These are phyloP conservation scores for Epizoanthus fatuus DNA, from an alignment of 92 coral and sea anemone species.

Conservation along the genomic window DNA sequence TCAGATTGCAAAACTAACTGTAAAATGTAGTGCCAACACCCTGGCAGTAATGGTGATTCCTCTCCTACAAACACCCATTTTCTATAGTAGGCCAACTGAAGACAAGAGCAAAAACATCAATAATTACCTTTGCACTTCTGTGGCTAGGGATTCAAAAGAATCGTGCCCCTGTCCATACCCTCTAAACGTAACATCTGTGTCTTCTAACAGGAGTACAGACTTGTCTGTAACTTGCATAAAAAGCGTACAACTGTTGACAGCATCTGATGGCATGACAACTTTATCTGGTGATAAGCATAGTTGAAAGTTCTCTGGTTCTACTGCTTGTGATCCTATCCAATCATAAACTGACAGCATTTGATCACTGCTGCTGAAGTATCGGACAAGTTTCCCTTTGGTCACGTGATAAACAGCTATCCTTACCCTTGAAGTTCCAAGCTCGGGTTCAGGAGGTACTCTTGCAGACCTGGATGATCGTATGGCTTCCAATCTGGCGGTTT, in stretches of 20 bases:
- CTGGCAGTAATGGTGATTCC: neutral
- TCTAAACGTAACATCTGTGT: conserved; percentile 36
- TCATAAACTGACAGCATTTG: conserved; percentile 54
- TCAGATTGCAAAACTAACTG: neutral
- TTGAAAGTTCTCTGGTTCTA: conserved; percentile 50
- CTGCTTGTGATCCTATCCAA: conserved; percentile 54
- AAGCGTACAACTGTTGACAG: conserved; percentile 29
- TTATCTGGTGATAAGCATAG: conserved; percentile 41
- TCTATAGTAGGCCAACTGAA: neutral
- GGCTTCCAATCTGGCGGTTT: conserved; percentile 30
- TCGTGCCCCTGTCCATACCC: conserved; percentile 43
- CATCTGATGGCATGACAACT: conserved; percentile 33
- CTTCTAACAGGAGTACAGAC: conserved; percentile 28
- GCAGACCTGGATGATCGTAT: conserved; percentile 23
- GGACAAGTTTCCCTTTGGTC: conserved; percentile 47
- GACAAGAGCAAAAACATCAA: neutral
- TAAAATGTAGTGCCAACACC: neutral
- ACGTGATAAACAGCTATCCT: conserved; percentile 54
- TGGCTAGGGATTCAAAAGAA: conserved; percentile 4
- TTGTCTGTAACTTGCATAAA: conserved; percentile 34
- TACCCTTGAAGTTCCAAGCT: conserved; percentile 29
- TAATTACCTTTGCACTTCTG: neutral
- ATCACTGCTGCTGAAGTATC: conserved; percentile 31
- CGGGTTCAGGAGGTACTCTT: conserved; percentile 56
- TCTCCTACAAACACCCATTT: neutral